Evolutionary conservation across 2,113 vertebrate species (phyloP).

Genomic region (Gobio gobio): DNA sequence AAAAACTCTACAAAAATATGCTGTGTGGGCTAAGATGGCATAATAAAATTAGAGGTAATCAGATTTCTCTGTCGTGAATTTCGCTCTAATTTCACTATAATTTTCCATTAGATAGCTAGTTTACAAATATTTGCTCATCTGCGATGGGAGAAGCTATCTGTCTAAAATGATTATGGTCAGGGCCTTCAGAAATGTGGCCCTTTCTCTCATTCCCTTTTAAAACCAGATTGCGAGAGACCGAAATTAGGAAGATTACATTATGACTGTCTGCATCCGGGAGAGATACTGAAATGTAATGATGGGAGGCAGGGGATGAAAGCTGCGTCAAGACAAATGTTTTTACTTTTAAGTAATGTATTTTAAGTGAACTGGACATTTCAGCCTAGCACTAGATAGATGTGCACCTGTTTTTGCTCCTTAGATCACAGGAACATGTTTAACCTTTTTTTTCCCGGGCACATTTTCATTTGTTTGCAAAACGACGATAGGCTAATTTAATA

Average conservation of each 20-base stretch:
- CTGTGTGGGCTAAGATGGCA: constrained; percentile 99
- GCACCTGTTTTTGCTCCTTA: not conserved
- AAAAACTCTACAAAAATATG: constrained; percentile 99
- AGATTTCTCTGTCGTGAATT: constrained; percentile 99
- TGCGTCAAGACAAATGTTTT: constrained; percentile 79
- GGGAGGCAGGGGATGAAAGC: constrained; percentile 80
- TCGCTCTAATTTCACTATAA: constrained; percentile 99
- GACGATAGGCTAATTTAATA: constrained; percentile 44
- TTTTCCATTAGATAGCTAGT: constrained; percentile 99
- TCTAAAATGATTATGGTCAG: constrained; percentile 98
- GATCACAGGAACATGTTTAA: not conserved
- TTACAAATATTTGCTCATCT: constrained; percentile 99
- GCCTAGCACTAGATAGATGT: not conserved
- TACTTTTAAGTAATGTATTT: constrained; percentile 78
- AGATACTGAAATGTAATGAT: constrained; percentile 82
- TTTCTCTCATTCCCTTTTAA: constrained; percentile 80
- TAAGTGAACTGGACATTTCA: constrained; percentile 66
- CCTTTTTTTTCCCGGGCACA: not conserved
- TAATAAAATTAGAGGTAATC: constrained; percentile 99
- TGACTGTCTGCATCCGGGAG: constrained; percentile 84
- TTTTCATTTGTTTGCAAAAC: constrained; percentile 33
- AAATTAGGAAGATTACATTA: constrained; percentile 86
- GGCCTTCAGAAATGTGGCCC: constrained; percentile 84
- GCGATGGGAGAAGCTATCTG: constrained; percentile 98
- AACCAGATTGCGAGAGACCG: constrained; percentile 84